These are phyloP conservation scores for Dryomyza anilis DNA, from an alignment of 2,888 invertebrate genomes.

Conservation along the genomic window DNA sequence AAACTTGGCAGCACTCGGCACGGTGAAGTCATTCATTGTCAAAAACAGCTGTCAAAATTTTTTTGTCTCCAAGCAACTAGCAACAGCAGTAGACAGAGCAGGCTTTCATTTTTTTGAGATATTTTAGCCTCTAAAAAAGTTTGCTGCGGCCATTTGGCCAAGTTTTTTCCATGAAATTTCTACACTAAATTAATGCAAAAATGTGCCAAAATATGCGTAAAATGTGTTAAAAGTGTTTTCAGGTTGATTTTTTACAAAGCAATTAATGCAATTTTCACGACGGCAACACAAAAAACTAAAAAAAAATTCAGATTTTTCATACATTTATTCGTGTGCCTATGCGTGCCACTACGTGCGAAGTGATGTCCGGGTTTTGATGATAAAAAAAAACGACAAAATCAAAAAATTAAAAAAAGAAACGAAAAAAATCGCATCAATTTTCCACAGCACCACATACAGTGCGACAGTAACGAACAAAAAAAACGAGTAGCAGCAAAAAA, in stretches of 20 bases:
- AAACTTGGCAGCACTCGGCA: conserved; percentile 21
- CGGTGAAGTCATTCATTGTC: conserved; percentile 16
- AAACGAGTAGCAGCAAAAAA: neutral
- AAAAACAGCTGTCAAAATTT: conserved; percentile 25
- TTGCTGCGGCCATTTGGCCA: conserved; percentile 13
- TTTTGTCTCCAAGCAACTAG: neutral
- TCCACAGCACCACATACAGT: conserved; percentile 3
- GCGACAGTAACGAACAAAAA: neutral
- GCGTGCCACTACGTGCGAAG: conserved; percentile 16
- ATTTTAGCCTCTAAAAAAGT: conserved; percentile 1
- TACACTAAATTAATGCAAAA: conserved; percentile 10
- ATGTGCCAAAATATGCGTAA: conserved; percentile 4
- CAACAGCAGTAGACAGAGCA: too few species aligned
- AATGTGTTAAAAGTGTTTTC: conserved; percentile 1
- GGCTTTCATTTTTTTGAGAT: neutral
- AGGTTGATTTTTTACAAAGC: neutral
- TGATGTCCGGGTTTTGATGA: conserved; percentile 22
- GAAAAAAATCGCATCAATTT: conserved; percentile 4
- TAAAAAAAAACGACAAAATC: conserved; percentile 3
- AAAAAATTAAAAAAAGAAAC: neutral
- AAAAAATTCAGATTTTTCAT: neutral
- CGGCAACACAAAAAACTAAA: neutral
- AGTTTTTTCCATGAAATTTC: conserved; percentile 20
- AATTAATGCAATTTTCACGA: conserved; percentile 4
- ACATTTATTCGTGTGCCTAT: neutral